These are phyloP conservation scores for Papilio polyxenes DNA, from an alignment of 1,140 invertebrate species.

Conservation along the genomic window DNA sequence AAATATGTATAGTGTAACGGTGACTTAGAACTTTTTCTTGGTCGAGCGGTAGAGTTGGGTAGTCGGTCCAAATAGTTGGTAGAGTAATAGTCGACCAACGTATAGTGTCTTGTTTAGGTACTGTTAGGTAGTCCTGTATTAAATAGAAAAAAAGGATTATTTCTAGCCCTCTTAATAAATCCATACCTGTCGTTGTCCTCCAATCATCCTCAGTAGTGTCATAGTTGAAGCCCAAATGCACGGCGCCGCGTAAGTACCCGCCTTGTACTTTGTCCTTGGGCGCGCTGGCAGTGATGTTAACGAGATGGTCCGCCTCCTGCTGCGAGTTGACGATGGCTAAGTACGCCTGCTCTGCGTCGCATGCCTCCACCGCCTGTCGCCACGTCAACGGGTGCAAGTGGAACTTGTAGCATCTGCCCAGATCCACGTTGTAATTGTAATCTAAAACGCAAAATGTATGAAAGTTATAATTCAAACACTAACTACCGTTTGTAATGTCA, in stretches of 20 bases:
- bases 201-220: slow-evolving; percentile 26
- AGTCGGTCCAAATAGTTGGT: no score
- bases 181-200: slow-evolving; percentile 27
- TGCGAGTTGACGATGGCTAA: slow-evolving; percentile 58
- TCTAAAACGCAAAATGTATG: slow-evolving; percentile 42
- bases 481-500: no score
- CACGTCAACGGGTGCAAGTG: slow-evolving; percentile 55
- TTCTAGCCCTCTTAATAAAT: not conserved
- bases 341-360: slow-evolving; percentile 56
- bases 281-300: slow-evolving; percentile 44
- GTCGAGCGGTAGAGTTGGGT: no score
- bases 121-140: no score
- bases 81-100: no score
- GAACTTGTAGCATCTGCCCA: slow-evolving; percentile 62
- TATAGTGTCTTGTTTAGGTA: no score
- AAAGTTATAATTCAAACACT: not conserved
- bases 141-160: not conserved
- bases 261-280: slow-evolving; percentile 45
- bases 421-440: slow-evolving; percentile 46
- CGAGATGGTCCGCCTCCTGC: slow-evolving; percentile 49
- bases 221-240: slow-evolving; percentile 29
- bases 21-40: no score
- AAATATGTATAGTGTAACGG: no score
- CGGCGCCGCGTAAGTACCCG: slow-evolving; percentile 24
- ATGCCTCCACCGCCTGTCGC: slow-evolving; percentile 53